Base-by-base conservation (phyloP, 2,113 vertebrate species). In the Coryphaenoides rupestris region DNA sequence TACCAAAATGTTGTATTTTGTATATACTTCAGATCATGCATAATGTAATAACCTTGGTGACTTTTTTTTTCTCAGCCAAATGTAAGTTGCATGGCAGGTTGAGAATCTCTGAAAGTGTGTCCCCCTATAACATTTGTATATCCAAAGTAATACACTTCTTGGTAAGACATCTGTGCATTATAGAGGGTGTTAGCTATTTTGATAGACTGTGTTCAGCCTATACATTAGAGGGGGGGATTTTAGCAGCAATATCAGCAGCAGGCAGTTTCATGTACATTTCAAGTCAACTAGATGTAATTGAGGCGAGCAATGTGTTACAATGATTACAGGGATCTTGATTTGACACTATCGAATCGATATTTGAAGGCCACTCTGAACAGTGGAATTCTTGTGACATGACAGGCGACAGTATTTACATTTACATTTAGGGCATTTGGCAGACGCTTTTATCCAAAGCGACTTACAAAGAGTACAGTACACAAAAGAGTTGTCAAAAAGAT, bases 251-350 rank as follows among this genome's bases (percentile, higher is more conserved):
- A 50, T n/a, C n/a, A 16, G 47, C 47, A 16, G 15, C 47, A 50
- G 14, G 14, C 47, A 50, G 47, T 50, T 50, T 50, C 3, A 50
- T 50, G 47, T 50, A 50, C 15, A 50, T 50, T 10, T 50, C 15
- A 16, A 50, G 47, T 50, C 47, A 50, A 50, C 13, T 50, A 50
- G 3, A 50, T 50, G 47, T 50, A 50, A 50, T 50, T 50, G 47
- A 50, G 47, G 47, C 47, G 47, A 16, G 47, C 47, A 50, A 16
- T 4, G 47, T 50, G 47, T 50, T 50, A 50, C 14, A 50, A 50
- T 50, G 47, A 50, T 50, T 50, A 50, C 47, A 50, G 47, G 14
- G 47, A 50, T 50, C 47, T 50, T 50, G 47, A 50, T 50, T 50
- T 50, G 14, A 50, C 47, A 50, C 13, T 50, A 50, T 16, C 47